phyloP scores from a whole-genome alignment of 1,140 invertebrate species.

The Eumeta japonica region DNA sequence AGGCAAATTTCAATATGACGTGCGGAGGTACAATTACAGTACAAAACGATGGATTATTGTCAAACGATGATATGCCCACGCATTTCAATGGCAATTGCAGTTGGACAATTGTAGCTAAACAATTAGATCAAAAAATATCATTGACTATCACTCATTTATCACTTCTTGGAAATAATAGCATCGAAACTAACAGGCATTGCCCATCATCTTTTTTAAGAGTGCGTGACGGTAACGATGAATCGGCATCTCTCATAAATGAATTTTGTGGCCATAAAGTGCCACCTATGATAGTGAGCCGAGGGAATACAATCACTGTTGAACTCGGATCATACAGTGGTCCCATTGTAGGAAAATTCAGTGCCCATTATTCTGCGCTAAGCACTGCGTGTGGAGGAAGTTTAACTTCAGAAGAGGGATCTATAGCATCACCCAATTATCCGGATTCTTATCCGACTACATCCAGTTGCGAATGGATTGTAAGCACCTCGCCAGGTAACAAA shows the following conservation, averaged over 20 bases:
- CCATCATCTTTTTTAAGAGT: constrained; percentile 53
- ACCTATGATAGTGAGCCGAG: constrained; percentile 63
- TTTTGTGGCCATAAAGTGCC: constrained; percentile 61
- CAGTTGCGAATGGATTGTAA: constrained; percentile 76
- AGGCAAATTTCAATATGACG: constrained; percentile 56
- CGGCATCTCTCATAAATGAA: constrained; percentile 57
- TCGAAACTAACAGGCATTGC: constrained; percentile 29
- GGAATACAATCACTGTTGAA: constrained; percentile 64
- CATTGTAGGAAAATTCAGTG: constrained; percentile 54
- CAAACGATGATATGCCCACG: constrained; percentile 24
- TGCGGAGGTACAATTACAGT: constrained; percentile 71
- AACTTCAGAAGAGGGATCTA: constrained; percentile 61
- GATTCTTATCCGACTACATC: constrained; percentile 71
- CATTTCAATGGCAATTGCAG: constrained; percentile 31
- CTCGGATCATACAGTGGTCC: constrained; percentile 31
- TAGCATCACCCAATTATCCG: constrained; percentile 79
- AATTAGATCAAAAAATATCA: constrained; percentile 66
- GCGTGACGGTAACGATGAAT: constrained; percentile 65
- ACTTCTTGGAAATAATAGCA: constrained; percentile 20
- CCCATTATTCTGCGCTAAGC: constrained; percentile 61
- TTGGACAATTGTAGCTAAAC: constrained; percentile 45
- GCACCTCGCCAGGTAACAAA: constrained; percentile 65
- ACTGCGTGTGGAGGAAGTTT: constrained; percentile 72
- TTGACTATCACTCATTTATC: constrained; percentile 66
- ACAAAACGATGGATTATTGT: constrained; percentile 58